Evolutionary conservation across 2,888 invertebrate species (phyloP).

Genomic region (Altica lythri): DNA sequence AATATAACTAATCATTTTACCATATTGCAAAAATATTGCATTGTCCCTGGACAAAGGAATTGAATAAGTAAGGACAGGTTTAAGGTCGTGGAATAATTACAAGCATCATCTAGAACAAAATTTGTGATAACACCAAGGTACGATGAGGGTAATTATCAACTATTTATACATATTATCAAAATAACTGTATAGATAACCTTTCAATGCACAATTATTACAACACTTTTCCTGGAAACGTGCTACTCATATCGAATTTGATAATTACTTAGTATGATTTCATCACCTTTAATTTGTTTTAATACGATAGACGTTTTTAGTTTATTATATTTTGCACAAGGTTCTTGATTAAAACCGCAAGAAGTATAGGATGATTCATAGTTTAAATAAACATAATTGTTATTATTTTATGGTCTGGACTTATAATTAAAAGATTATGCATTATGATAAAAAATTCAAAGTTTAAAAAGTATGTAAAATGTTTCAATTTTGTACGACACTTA

Average conservation of each 20-base stretch:
- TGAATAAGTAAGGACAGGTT: constrained; percentile 2
- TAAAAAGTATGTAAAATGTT: too few relatives aligned
- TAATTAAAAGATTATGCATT: too few relatives aligned
- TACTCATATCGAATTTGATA: constrained; percentile 16
- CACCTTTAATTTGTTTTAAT: constrained; percentile 15
- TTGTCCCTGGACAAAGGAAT: constrained; percentile 1
- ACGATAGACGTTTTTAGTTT: constrained; percentile 8
- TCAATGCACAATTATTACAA: constrained; percentile 10
- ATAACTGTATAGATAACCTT: constrained; percentile 15
- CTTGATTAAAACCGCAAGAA: constrained; percentile 9
- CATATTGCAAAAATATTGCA: too few relatives aligned
- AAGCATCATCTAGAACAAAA: constrained; percentile 16
- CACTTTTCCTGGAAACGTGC: constrained; percentile 17
- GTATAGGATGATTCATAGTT: constrained; percentile 3
- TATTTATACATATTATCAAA: constrained; percentile 14
- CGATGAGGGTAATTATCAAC: constrained; percentile 13
- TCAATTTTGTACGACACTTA: too few relatives aligned
- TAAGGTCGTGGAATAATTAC: constrained; percentile 1
- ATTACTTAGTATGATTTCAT: constrained; percentile 15
- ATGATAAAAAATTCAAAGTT: too few relatives aligned
- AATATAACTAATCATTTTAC: too few relatives aligned
- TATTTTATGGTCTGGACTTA: too few relatives aligned
- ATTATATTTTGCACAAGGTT: constrained; percentile 15
- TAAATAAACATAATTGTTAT: too few relatives aligned
- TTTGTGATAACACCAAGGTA: constrained; percentile 13